Percentiles rank a stretch among this genome's conserved stretches.
Conservation (phyloP, 2,113 vertebrate species). For the Athene cunicularia region DNA sequence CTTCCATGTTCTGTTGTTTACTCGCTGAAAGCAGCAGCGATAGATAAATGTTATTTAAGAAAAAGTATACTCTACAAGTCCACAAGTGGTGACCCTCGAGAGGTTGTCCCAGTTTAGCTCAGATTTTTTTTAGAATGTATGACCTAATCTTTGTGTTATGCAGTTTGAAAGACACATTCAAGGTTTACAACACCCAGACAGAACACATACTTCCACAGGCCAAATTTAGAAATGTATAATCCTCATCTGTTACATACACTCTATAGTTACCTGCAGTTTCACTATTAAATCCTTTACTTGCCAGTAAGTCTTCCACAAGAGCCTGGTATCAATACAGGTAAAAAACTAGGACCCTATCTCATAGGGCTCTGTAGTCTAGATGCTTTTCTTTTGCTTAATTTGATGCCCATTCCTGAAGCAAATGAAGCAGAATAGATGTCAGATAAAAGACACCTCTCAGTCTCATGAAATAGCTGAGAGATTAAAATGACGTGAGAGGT, state of each 20-base stretch:
- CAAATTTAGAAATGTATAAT: neutral
- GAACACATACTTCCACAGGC: neutral
- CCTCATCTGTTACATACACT: neutral
- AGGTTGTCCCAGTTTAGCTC: neutral
- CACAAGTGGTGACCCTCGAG: accelerated
- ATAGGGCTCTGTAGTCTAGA: neutral
- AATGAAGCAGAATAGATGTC: neutral
- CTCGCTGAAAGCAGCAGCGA: neutral
- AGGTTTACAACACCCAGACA: neutral
- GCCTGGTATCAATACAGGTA: neutral
- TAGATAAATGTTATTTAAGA: neutral
- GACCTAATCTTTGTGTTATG: accelerated
- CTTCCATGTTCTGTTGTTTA: neutral
- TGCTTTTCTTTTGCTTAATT: neutral
- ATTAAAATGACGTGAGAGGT: neutral
- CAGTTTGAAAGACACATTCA: neutral
- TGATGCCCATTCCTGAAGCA: neutral
- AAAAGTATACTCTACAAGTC: neutral
- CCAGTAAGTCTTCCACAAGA: neutral
- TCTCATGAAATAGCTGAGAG: neutral
- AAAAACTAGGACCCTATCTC: neutral
- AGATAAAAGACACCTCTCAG: neutral
- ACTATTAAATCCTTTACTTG: neutral
- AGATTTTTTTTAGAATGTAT: neutral
- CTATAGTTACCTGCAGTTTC: neutral